Evolutionary conservation across 2,113 vertebrate species (phyloP).

Genomic region (Chaetodon auriga): DNA sequence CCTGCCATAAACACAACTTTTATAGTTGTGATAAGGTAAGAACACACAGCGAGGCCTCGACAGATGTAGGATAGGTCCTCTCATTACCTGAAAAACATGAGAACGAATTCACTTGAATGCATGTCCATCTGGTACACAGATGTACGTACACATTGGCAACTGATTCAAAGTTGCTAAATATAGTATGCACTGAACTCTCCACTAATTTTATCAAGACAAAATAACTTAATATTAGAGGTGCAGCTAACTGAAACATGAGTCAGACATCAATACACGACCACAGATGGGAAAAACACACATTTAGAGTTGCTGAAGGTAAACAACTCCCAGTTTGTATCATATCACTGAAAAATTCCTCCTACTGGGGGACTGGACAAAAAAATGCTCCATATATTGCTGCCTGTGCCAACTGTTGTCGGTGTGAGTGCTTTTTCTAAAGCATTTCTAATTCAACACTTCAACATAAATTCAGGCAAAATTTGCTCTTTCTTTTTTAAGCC

Average conservation of each 20-base stretch:
- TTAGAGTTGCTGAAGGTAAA: not conserved
- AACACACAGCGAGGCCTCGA: slow-evolving; percentile 11
- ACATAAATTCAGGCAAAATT: not conserved
- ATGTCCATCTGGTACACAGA: not conserved
- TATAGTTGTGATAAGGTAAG: slow-evolving; percentile 40
- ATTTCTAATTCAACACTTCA: not conserved
- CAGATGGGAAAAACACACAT: not conserved
- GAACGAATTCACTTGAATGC: slow-evolving; percentile 5
- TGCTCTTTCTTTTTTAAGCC: not conserved
- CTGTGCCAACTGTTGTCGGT: too few species aligned
- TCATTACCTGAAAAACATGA: not conserved
- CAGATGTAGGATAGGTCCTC: slow-evolving; percentile 17
- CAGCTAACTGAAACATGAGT: not conserved
- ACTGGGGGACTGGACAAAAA: not conserved
- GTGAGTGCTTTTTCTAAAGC: not conserved
- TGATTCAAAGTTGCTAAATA: not conserved
- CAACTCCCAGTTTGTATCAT: not conserved
- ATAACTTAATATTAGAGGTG: not conserved
- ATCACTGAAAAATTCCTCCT: not conserved
- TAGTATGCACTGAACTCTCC: not conserved
- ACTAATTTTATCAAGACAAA: not conserved
- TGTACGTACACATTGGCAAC: not conserved
- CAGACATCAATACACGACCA: not conserved
- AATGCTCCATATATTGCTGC: too few species aligned
- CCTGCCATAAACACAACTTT: slow-evolving; percentile 48